These are phyloP conservation scores for Mya arenaria DNA, from an alignment of 1,140 invertebrate species.

Conservation along the genomic window DNA sequence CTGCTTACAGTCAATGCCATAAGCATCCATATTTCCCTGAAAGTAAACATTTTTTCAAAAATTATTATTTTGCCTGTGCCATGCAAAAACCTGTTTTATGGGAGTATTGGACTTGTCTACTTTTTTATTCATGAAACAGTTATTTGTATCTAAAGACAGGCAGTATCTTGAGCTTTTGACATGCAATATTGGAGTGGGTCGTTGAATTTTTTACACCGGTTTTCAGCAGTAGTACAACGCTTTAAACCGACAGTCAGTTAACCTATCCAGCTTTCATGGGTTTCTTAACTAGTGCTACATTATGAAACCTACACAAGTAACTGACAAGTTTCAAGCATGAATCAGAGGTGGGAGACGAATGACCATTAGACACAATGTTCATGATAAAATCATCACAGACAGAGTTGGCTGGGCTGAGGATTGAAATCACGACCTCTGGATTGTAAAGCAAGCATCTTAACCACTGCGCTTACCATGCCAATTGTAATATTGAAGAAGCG, in stretches of 20 bases:
- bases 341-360: too few species aligned
- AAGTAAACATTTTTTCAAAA: neutral
- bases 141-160: neutral
- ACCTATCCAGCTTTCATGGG: neutral
- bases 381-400: too few species aligned
- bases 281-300: neutral
- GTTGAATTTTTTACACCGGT: neutral
- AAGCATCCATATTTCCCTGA: conserved; percentile 1
- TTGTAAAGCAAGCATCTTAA: too few species aligned
- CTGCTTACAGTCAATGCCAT: conserved; percentile 1
- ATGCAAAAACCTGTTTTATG: neutral
- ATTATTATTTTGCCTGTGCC: neutral
- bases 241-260: neutral
- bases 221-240: neutral
- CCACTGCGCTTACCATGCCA: too few species aligned
- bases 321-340: too few species aligned
- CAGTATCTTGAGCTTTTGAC: neutral
- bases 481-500: too few species aligned
- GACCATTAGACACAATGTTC: too few species aligned
- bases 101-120: neutral
- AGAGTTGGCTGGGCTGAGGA: too few species aligned
- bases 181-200: neutral
- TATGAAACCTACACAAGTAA: too few species aligned
- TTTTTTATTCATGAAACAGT: neutral
- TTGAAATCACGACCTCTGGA: too few species aligned